phyloP scores from a whole-genome alignment of 2,113 vertebrate genomes.

The Donacobius atricapilla region DNA sequence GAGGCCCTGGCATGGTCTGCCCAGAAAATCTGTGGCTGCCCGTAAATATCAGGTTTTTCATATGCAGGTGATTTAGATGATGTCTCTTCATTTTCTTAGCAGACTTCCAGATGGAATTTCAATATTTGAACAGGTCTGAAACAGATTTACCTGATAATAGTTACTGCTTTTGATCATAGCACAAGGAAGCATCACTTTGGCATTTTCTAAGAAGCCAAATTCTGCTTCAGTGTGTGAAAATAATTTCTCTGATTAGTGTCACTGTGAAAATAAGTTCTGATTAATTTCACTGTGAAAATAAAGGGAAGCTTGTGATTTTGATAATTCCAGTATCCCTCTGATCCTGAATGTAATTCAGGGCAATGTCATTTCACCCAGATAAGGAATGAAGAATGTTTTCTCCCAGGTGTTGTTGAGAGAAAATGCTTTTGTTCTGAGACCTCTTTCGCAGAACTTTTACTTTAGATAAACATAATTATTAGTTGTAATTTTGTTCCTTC shows the following conservation, averaged over 20 bases:
- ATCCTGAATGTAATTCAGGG: background rate
- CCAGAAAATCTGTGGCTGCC: background rate
- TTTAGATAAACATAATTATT: background rate
- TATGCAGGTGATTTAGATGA: background rate
- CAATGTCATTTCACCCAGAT: background rate
- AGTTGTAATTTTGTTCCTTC: background rate
- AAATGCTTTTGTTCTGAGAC: background rate
- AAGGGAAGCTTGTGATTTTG: background rate
- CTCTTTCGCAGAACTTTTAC: background rate
- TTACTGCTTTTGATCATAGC: background rate
- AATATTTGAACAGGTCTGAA: background rate
- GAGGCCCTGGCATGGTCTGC: background rate
- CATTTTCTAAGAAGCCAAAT: background rate
- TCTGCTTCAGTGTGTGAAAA: background rate
- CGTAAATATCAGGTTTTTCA: background rate
- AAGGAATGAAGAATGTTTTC: background rate
- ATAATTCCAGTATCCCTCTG: background rate
- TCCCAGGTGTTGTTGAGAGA: background rate
- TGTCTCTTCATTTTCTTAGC: background rate
- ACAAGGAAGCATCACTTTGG: background rate
- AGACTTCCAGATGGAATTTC: background rate
- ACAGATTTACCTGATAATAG: background rate
- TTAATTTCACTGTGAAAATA: background rate
- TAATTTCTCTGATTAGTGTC: background rate
- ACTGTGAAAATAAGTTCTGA: background rate